Evolutionary conservation across 1,140 invertebrate genomes (phyloP).

Genomic region (Tribolium madens): DNA sequence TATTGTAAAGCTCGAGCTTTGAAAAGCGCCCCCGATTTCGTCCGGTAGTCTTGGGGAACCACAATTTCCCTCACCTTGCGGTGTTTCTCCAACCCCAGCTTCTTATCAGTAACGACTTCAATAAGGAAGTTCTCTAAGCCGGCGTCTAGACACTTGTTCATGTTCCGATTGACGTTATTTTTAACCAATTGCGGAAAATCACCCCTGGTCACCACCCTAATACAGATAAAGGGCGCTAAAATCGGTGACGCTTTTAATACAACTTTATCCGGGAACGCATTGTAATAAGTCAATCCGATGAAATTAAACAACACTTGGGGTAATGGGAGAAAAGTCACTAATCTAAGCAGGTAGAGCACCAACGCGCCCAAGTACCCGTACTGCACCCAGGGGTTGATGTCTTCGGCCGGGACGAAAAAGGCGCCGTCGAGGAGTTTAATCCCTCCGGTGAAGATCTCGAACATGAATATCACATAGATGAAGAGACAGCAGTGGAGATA

Average conservation of each 20-base stretch:
- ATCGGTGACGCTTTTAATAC: constrained; percentile 89
- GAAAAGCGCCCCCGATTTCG: constrained; percentile 92
- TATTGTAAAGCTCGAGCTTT: constrained; percentile 97
- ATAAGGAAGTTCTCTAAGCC: constrained; percentile 97
- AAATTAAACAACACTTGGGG: constrained; percentile 95
- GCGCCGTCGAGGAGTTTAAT: constrained; percentile 75
- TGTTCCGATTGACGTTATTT: constrained; percentile 89
- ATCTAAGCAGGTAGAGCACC: constrained; percentile 82
- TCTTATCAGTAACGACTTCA: constrained; percentile 96
- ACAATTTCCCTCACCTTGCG: constrained; percentile 84
- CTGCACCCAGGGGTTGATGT: constrained; percentile 82
- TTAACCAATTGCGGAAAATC: constrained; percentile 94
- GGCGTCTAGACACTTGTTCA: constrained; percentile 88
- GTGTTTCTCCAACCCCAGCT: constrained; percentile 79
- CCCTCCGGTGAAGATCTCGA: constrained; percentile 85
- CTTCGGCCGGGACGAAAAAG: constrained; percentile 71
- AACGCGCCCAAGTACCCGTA: constrained; percentile 82
- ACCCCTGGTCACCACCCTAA: constrained; percentile 94
- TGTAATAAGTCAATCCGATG: constrained; percentile 90
- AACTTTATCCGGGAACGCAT: constrained; percentile 95
- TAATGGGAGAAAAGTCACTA: constrained; percentile 87
- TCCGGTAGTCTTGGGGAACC: constrained; percentile 87
- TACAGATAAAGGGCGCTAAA: constrained; percentile 94
- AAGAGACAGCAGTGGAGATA: constrained; percentile 83
- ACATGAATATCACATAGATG: constrained; percentile 79